Evolutionary conservation across 2,113 vertebrate genomes (phyloP).

Genomic region (Ranitomeya variabilis): DNA sequence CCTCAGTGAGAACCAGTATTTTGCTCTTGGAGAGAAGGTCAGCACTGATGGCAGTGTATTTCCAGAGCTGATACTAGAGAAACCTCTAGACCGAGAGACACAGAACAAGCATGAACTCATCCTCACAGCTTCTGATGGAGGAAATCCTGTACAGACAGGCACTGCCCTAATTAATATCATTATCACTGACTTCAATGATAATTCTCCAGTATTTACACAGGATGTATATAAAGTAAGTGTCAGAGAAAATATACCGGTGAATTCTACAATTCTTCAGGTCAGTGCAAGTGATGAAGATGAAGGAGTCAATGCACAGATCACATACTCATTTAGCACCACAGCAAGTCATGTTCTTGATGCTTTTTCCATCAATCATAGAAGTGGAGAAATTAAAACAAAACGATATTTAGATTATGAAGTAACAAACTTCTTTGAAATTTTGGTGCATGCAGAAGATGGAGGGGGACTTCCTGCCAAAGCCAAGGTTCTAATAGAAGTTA

Average conservation of each 20-base stretch:
- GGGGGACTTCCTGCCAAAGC: not conserved
- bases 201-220: not conserved
- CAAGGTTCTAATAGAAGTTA: not conserved
- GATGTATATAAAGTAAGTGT: no score
- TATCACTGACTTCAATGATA: not conserved
- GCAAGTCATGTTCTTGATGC: conserved; percentile 42
- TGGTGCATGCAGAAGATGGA: not conserved
- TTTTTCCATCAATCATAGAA: not conserved
- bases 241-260: no score
- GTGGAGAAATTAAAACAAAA: not conserved
- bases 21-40: not conserved
- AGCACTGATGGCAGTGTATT: not conserved
- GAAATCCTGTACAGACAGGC: not conserved
- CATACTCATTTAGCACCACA: not conserved
- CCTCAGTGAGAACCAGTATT: not conserved
- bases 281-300: no score
- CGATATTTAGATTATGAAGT: not conserved
- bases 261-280: no score
- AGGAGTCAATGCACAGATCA: not conserved
- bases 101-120: no score
- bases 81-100: no score
- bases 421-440: not conserved
- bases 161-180: not conserved
- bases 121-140: no score
- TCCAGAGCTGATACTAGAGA: not conserved